A percentile compares a stretch with the other conserved stretches of the same genome.
Evolutionary conservation across 2,888 invertebrate species (phyloP).

Genomic region (Lypha dubia): DNA sequence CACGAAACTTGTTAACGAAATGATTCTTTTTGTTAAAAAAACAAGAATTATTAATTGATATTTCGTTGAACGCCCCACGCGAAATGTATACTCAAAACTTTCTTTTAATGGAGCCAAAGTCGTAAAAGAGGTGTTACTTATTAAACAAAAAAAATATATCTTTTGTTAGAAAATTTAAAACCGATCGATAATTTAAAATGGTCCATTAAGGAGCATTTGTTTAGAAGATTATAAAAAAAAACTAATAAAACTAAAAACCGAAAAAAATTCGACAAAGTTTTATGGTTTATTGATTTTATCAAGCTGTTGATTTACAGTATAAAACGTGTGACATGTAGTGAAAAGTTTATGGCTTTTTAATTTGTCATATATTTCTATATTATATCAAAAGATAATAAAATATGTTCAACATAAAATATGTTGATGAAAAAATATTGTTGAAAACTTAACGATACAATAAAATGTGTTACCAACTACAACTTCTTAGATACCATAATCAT

Average conservation of each 20-base stretch:
- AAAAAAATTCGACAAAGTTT: background rate
- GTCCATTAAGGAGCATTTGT: background rate
- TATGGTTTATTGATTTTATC: background rate
- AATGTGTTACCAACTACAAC: background rate
- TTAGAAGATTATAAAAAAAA: background rate
- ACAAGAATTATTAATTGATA: background rate
- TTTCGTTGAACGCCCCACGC: constrained; percentile 8
- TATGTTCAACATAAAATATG: background rate
- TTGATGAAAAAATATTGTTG: background rate
- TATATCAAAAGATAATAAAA: background rate
- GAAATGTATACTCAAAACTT: background rate
- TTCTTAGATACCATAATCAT: no score
- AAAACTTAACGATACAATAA: background rate
- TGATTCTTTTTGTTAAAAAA: background rate
- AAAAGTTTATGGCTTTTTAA: constrained; percentile 6
- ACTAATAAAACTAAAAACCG: background rate
- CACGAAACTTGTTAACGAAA: background rate
- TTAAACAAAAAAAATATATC: no score
- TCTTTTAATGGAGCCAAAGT: background rate
- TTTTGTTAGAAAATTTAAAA: background rate
- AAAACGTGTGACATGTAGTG: background rate
- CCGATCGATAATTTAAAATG: background rate
- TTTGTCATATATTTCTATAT: constrained; percentile 4
- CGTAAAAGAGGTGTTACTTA: background rate
- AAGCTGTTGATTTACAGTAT: background rate